Base-by-base conservation (phyloP, 2,113 vertebrate species). In the Pelecanoides urinatrix region DNA sequence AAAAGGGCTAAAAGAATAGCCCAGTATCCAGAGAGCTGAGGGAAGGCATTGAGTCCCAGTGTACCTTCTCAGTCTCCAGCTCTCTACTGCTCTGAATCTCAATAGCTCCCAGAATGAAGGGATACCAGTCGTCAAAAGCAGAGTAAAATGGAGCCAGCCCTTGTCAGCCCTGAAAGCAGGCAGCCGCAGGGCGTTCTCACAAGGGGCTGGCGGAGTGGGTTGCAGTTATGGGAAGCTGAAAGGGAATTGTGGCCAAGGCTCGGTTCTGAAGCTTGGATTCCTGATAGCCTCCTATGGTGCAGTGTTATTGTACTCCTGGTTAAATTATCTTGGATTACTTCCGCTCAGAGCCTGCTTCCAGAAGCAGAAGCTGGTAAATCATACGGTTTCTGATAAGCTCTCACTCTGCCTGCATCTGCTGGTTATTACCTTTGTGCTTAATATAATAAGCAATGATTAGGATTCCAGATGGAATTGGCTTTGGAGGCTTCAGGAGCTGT, bases 251-350 rank as follows among this genome's bases (percentile, higher is more conserved):
- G 44, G 81, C 73, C 83, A 89, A 76, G 84, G 56, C 93, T 86
- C 3, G 3, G 18, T 86, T 88, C 75, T 34, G 77, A 86, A 86
- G 81, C 70, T 80, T 3, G 1, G 63, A 44, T 88, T 49, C 73
- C 49, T 16, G 32, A 23, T 16, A 27, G 49, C 61, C 8, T 91
- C 77, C 93, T 79, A 6, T 47, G 32, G 62, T 58, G 73, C 58
- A 13, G 52, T 25, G 32, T 88, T 94, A 50, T 92, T 96, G 65
- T 89, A 62, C 52, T 86, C 59, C 88, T 73, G 40, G 40, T 94
- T 91, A 88, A 95, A 97, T 96, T 77, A 92, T 80, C 87, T 94
- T 26, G 42, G 94, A 95, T 96, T 96, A 74, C 75, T 95, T 94
- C 85, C 3, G 14, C 92, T 92, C 75, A 50, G 63, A 86, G 42